A percentile compares a stretch with the other conserved stretches of the same genome.
phyloP scores from a whole-genome alignment of 2,113 vertebrate species.

The Odobenus rosmarus region DNA sequence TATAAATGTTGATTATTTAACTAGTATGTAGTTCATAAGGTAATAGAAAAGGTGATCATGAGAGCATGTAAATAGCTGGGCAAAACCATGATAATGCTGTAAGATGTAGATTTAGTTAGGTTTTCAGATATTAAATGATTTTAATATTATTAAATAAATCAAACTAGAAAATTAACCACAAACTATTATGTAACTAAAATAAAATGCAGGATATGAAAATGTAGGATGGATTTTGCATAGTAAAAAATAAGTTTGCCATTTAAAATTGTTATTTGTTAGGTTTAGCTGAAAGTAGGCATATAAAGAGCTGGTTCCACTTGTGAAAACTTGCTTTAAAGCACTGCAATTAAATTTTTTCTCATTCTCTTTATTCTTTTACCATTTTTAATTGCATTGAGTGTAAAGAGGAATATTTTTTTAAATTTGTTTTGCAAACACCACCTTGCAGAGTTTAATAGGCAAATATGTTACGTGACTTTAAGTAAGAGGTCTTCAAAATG shows the following conservation, averaged over 20 bases:
- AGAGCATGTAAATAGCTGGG: constrained; percentile 69
- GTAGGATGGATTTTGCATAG: constrained; percentile 70
- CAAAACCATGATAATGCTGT: constrained; percentile 45
- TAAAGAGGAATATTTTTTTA: neutral
- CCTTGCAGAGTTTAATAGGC: constrained; percentile 37
- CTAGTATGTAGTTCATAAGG: constrained; percentile 63
- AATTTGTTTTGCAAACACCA: constrained; percentile 36
- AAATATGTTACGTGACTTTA: constrained; percentile 30
- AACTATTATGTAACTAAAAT: constrained; percentile 53
- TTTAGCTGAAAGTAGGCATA: constrained; percentile 43
- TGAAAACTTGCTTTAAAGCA: constrained; percentile 52
- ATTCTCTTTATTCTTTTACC: constrained; percentile 18
- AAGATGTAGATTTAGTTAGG: constrained; percentile 75
- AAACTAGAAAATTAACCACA: constrained; percentile 64
- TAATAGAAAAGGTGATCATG: constrained; percentile 49
- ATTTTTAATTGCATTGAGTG: neutral
- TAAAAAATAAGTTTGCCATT: constrained; percentile 62
- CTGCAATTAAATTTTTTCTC: neutral
- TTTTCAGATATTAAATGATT: neutral
- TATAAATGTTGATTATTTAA: constrained; percentile 67
- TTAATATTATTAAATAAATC: constrained; percentile 36
- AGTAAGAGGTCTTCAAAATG: neutral
- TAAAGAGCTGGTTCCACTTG: neutral
- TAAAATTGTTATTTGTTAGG: constrained; percentile 70
- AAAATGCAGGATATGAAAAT: constrained; percentile 52